Percentiles rank a stretch among this genome's conserved stretches.
Conservation (phyloP, 2,113 vertebrate genomes). For the Ammospiza nelsoni region DNA sequence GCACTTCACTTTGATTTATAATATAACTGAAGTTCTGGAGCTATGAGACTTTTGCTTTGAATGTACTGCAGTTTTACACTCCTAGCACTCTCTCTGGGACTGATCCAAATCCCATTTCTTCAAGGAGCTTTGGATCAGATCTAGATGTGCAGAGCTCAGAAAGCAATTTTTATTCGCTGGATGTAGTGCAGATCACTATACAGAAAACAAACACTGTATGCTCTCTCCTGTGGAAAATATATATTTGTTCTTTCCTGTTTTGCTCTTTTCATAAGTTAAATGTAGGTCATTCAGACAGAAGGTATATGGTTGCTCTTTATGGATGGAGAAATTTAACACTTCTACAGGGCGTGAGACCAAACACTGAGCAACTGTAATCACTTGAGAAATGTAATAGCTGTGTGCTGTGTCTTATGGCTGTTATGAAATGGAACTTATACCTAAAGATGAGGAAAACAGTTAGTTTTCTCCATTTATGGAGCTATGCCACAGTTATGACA, state of each 20-base stretch:
- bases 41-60: constrained; percentile 39
- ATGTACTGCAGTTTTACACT: constrained; percentile 44
- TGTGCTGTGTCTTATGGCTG: constrained; percentile 59
- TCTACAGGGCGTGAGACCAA: constrained; percentile 56
- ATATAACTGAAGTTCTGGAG: neutral
- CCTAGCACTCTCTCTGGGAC: constrained; percentile 60
- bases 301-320: constrained; percentile 29
- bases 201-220: constrained; percentile 37
- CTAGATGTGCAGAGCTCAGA: constrained; percentile 23
- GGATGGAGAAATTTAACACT: constrained; percentile 55
- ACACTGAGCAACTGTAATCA: constrained; percentile 61
- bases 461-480: constrained; percentile 68
- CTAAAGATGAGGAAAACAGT: constrained; percentile 75
- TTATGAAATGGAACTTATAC: constrained; percentile 69
- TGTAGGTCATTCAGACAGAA: constrained; percentile 48
- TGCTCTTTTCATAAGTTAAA: constrained; percentile 37
- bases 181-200: constrained; percentile 18
- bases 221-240: constrained; percentile 43
- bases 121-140: constrained; percentile 35
- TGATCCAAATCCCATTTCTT: constrained; percentile 44
- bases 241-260: constrained; percentile 50
- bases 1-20: constrained; percentile 57
- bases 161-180: constrained; percentile 36
- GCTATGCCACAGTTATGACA: constrained; percentile 69
- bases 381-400: constrained; percentile 66